Base-by-base conservation (phyloP, 2,113 vertebrate genomes). In the Chaenocephalus aceratus region DNA sequence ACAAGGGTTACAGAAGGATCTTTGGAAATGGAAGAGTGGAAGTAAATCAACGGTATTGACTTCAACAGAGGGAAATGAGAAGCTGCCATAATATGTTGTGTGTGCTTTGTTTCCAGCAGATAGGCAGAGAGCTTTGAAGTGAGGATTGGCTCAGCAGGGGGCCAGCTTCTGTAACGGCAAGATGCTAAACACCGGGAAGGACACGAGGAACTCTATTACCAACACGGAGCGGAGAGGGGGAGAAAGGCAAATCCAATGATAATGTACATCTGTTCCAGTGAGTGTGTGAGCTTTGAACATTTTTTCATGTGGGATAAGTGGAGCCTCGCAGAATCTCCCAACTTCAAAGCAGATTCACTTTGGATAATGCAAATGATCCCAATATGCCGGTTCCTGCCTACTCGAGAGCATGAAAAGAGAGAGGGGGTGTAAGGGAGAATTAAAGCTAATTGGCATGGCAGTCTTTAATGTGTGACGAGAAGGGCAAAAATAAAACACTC, bases 241-340 rank as follows among this genome's bases (percentile, higher is more conserved):
- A 92, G 94, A 95, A 62, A 96, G 93, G 96, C 96, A 96, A 97
- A 97, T 96, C 96, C 97, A 96, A 96, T 97, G 97, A 98, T 98
- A 98, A 97, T 97, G 96, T 98, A 97, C 97, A 98, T 98, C 97
- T 98, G 97, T 98, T 98, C 97, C 96, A 96, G 95, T 95, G 96
- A 97, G 97, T 98, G 97, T 98, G 97, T 96, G 96, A 95, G 97
- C 97, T 99, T 98, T 98, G 97, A 97, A 98, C 94, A 95, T 96
- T 96, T 98, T 97, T 97, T 97, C 89, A 91, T 92, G 91, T 75
- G 95, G 96, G 96, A 97, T 98, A 97, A 98, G 97, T 97, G 96
- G 96, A 95, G 95, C 95, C 95, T 97, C 96, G 96, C 96, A 96
- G 96, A 96, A 97, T 97, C 97, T 97, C 96, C 94, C 93, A 96